phyloP scores from a whole-genome alignment of 1,140 invertebrate genomes.

The Dinoponera quadriceps region DNA sequence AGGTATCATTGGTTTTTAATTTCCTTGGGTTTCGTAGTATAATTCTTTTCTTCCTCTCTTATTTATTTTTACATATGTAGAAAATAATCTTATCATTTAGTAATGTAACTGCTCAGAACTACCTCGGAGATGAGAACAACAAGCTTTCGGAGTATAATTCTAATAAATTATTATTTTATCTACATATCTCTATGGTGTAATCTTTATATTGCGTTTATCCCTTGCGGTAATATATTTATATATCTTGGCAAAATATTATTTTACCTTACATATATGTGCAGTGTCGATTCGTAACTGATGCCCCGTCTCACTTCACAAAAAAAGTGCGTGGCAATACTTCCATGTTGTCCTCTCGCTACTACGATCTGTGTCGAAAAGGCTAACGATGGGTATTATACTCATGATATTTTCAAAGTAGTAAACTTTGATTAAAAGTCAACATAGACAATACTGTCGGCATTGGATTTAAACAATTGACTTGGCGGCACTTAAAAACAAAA shows the following conservation, averaged over 20 bases:
- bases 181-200: background rate
- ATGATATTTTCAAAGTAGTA: background rate
- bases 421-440: background rate
- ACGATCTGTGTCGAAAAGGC: background rate
- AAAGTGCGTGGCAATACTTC: no score
- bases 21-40: background rate
- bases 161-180: conserved; percentile 47
- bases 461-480: no score
- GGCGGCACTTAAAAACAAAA: background rate
- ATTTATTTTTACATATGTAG: background rate
- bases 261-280: background rate
- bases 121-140: conserved; percentile 31
- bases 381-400: background rate
- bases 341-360: conserved; percentile 2
- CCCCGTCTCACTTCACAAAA: background rate
- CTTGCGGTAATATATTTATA: background rate
- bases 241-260: background rate
- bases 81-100: background rate
- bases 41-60: background rate
- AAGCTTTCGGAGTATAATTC: background rate
- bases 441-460: no score
- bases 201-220: conserved; percentile 2
- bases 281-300: background rate
- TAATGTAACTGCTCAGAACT: background rate
- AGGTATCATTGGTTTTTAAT: conserved; percentile 2